Base-by-base conservation (phyloP, 2,797 vertebrate genomes). In the Hemitrygon akajei region DNA sequence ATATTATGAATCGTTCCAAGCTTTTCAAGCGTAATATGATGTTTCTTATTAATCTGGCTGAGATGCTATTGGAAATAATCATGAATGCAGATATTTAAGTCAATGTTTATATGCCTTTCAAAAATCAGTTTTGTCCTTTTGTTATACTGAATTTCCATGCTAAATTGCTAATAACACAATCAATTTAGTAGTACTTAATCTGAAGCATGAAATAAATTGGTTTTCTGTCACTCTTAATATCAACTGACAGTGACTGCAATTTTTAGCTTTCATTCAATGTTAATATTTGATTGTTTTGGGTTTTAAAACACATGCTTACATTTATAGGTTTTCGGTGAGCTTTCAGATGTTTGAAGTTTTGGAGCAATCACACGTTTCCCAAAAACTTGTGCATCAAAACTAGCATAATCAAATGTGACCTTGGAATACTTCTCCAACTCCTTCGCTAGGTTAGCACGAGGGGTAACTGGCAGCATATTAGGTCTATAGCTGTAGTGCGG, bases 381-480 rank as follows among this genome's bases (percentile, higher is more conserved):
- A 94, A 99, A 99, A 97, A 99, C 98, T 97, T 99, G 98, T 96
- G 98, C 98, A 94, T 99, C 98, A 94, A 99, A 99, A 98, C 98
- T 99, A 97, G 98, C 98, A 97, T 99, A 99, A 98, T 99, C 99
- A 94, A 99, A 99, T 96, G 98, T 98, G 96, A 99, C 98, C 97
- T 99, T 99, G 97, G 98, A 99, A 97, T 99, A 99, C 95, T 99
- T 99, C 97, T 99, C 99, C 97, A 99, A 97, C 96, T 99, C 99
- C 98, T 98, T 98, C 96, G 98, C 98, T 96, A 99, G 96, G 97
- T 98, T 99, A 96, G 98, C 98, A 71, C 98, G 97, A 47, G 98
- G 98, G 1, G 98, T 99, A 95, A 97, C 94, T 22, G 98, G 98
- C 73, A 97, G 97, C 96, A 98, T 97, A 94, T 97, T 98, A 95